Evolutionary conservation across 2,797 vertebrate species (phyloP), one percentile per base, ranked within the genome.

Genomic region (Brachyalestes nurse): DNA sequence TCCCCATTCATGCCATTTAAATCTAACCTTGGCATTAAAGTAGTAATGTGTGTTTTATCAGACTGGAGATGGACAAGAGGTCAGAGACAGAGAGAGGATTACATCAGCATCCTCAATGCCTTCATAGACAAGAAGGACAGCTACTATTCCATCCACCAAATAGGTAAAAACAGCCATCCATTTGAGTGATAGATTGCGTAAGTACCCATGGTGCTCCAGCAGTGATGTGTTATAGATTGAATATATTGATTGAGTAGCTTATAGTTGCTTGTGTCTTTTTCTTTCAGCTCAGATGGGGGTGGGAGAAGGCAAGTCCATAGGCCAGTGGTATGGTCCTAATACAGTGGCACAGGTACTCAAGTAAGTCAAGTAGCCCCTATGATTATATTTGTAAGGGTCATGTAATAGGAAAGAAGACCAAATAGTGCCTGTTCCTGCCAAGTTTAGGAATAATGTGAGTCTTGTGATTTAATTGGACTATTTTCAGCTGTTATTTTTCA

Each of bases 241-340:
- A 77, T 72, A 6, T 49, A 72, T n/a, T 60, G 67, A 72, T 49
- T 73, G 49, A 72, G 21, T 40, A 25, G 12, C 8, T 16, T 67
- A 34, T 25, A 77, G 28, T 77, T 73, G 64, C 23, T 75, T 25
- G 6, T 23, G 10, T 45, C 19, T 34, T 49, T 0, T 74, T 80
- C 21, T 23, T 92, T 81, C 93, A 99, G 98, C 98, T 70, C 98
- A 99, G 93, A 99, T 99, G 98, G 98, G 98, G 89, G 98, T 99
- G 10, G 97, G 98, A 83, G 98, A 99, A 89, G 98, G 98, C 10
- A 99, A 99, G 87, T 97, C 97, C 40, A 97, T 99, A 73, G 98
- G 98, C 82, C 98, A 99, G 90, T 99, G 98, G 98, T 99, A 99
- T 0, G 98, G 98, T 85, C 98, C 98, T 65, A 99, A 99, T 92